A percentile compares a stretch with the other conserved stretches of the same genome.
These are phyloP conservation scores for Oxytorus armatus DNA, from an alignment of 2,888 invertebrate species.

Conservation along the genomic window DNA sequence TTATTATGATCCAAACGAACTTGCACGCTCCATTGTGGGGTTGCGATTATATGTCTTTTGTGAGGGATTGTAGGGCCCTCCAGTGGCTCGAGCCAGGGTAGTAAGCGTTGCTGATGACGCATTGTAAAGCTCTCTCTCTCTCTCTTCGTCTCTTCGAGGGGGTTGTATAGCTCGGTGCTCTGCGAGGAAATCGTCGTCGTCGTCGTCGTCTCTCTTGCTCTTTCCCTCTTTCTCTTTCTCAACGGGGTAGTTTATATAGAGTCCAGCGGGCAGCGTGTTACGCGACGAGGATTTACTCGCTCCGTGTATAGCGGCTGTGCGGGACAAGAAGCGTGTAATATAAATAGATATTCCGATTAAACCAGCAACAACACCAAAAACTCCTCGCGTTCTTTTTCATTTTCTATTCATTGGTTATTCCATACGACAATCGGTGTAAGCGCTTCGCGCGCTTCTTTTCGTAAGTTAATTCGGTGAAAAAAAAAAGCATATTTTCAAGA, in stretches of 20 bases:
- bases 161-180: conserved; percentile 72
- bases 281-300: conserved; percentile 21
- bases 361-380: too few species aligned
- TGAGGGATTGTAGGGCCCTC: conserved; percentile 81
- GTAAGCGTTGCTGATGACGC: conserved; percentile 83
- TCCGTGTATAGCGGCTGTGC: conserved; percentile 43
- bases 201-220: too few species aligned
- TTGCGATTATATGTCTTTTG: conserved; percentile 84
- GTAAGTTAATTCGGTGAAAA: too few species aligned
- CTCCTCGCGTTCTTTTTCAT: too few species aligned
- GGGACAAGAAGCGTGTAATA: conserved; percentile 77
- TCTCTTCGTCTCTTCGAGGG: conserved; percentile 73
- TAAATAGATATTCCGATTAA: conserved; percentile 78
- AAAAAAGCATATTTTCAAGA: too few species aligned
- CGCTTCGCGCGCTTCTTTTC: too few species aligned
- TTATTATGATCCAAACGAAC: conserved; percentile 85
- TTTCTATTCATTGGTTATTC: too few species aligned
- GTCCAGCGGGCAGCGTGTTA: conserved; percentile 37
- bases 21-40: conserved; percentile 83
- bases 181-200: conserved; percentile 35
- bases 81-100: conserved; percentile 73
- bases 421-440: too few species aligned
- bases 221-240: conserved; percentile 13
- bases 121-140: conserved; percentile 82
- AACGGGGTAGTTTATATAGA: conserved; percentile 23